Percentiles rank a stretch among this genome's conserved stretches.
Evolutionary conservation across 2,888 invertebrate genomes (phyloP).

Genomic region (Trachelus iudaicus): DNA sequence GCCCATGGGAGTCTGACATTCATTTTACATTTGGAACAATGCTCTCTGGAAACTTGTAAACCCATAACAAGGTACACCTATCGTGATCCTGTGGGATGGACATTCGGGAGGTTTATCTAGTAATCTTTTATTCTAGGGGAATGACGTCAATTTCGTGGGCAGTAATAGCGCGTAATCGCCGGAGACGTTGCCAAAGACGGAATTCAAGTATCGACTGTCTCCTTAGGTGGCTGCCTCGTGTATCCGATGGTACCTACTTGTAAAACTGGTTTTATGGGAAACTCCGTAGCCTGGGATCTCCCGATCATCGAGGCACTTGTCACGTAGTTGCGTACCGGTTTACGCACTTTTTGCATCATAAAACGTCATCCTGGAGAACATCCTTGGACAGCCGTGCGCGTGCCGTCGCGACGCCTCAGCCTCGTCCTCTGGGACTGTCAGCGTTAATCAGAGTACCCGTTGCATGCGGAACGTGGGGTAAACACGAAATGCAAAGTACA

Average conservation of each 20-base stretch:
- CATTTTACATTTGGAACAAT: not conserved
- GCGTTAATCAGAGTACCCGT: not conserved
- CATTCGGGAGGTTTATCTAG: not conserved
- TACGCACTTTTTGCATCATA: not conserved
- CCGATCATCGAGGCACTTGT: conserved; percentile 24
- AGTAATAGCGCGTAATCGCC: not conserved
- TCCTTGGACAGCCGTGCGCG: not conserved
- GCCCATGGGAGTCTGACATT: conserved; percentile 20
- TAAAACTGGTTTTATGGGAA: conserved; percentile 34
- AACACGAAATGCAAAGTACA: not conserved
- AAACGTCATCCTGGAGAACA: not conserved
- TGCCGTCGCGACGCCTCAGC: not conserved
- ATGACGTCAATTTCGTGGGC: not conserved
- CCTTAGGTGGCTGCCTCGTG: conserved; percentile 6
- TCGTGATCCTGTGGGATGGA: not conserved
- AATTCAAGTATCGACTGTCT: not conserved
- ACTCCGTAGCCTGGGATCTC: conserved; percentile 4
- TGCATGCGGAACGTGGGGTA: not conserved
- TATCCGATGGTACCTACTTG: not conserved
- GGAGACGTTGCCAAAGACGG: not conserved
- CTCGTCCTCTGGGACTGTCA: not conserved
- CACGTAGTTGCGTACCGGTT: conserved; percentile 7
- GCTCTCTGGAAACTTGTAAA: not conserved
- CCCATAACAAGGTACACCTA: not conserved
- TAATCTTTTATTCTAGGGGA: not conserved